Conservation (phyloP, 2,797 vertebrate species). For the Myripristis murdjan region DNA sequence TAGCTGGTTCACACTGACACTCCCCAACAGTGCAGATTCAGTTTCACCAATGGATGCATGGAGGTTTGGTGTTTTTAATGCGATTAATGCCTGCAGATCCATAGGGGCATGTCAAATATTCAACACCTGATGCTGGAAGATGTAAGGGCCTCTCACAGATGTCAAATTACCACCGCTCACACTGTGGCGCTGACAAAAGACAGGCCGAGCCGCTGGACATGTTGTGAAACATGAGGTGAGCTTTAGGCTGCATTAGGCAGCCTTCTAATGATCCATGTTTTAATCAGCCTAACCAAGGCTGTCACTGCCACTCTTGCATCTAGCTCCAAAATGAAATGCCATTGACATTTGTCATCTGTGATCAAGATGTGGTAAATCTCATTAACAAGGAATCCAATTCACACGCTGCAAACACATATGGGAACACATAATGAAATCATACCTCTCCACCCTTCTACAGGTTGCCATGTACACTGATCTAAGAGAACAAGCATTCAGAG, state of each 20-base stretch:
- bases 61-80: slow-evolving; percentile 50
- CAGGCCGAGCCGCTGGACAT: slow-evolving; percentile 47
- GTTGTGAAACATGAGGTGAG: slow-evolving; percentile 58
- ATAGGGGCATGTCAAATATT: slow-evolving; percentile 50
- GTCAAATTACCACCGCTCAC: slow-evolving; percentile 35
- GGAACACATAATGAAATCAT: slow-evolving; percentile 36
- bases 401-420: slow-evolving; percentile 37
- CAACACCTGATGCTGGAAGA: slow-evolving; percentile 39
- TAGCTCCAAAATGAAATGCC: slow-evolving; percentile 23
- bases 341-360: slow-evolving; percentile 50
- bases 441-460: slow-evolving; percentile 12
- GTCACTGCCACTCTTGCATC: slow-evolving; percentile 14
- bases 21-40: slow-evolving; percentile 48
- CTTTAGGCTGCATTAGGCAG: slow-evolving; percentile 2
- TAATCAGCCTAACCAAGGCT: not conserved
- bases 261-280: slow-evolving; percentile 35
- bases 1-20: slow-evolving; percentile 40
- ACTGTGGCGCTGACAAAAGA: slow-evolving; percentile 28
- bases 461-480: slow-evolving; percentile 37
- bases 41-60: slow-evolving; percentile 55
- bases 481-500: slow-evolving; percentile 31
- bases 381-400: slow-evolving; percentile 37
- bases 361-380: slow-evolving; percentile 56
- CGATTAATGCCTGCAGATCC: slow-evolving; percentile 43
- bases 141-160: slow-evolving; percentile 60